A percentile compares a stretch with the other conserved stretches of the same genome.
Conservation (phyloP, 2,797 vertebrate species). For the Acanthornis magna region DNA sequence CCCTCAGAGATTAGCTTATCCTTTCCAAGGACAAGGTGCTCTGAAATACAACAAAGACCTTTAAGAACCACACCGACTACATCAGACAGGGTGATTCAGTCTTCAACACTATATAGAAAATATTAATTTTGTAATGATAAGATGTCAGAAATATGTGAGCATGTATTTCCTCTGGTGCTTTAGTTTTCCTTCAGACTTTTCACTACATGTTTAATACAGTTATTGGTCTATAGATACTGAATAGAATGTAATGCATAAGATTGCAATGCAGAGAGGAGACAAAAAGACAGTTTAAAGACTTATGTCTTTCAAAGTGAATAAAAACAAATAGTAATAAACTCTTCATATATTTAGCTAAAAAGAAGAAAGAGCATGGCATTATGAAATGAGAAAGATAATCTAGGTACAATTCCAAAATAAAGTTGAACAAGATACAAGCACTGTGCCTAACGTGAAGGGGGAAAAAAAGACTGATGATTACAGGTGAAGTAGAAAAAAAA, state of each 20-base stretch:
- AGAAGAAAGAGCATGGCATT: neutral
- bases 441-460: neutral
- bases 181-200: neutral
- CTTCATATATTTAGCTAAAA: neutral
- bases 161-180: neutral
- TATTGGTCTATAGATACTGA: neutral
- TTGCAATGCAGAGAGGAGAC: neutral
- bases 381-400: neutral
- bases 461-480: accelerated
- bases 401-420: neutral
- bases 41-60: neutral
- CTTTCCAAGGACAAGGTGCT: neutral
- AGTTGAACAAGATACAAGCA: neutral
- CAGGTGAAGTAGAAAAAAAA: neutral
- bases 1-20: neutral
- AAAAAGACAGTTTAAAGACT: neutral
- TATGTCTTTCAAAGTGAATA: neutral
- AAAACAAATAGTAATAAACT: neutral
- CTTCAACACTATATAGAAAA: neutral
- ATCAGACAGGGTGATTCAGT: neutral
- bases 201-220: neutral
- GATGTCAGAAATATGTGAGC: neutral
- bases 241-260: neutral
- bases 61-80: neutral
- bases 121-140: neutral